Evolutionary conservation across 2,797 vertebrate genomes (phyloP).

Genomic region (Leontocebus nigricollis): DNA sequence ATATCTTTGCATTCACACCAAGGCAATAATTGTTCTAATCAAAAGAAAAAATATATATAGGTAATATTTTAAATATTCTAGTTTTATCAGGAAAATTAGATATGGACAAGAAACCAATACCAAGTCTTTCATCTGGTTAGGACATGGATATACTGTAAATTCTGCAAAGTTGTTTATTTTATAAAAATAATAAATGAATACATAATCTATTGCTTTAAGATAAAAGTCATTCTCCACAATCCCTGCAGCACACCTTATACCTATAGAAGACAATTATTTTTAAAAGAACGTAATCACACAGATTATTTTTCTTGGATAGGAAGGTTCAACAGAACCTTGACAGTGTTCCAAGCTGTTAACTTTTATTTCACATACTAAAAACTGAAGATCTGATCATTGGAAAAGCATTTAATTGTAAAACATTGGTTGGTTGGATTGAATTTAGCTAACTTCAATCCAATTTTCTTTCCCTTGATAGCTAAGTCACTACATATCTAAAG

Average conservation of each 20-base stretch:
- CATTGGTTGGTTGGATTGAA: not conserved
- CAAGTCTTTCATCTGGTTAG: not conserved
- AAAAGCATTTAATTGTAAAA: not conserved
- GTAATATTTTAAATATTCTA: not conserved
- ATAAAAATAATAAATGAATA: not conserved
- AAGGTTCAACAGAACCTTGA: not conserved
- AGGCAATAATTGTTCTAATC: not conserved
- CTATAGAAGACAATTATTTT: not conserved
- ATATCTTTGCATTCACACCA: not conserved
- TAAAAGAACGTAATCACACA: not conserved
- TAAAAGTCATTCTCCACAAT: not conserved
- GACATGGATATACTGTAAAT: not conserved
- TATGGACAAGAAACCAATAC: not conserved
- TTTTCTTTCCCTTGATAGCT: not conserved
- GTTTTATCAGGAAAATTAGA: not conserved
- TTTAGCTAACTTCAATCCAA: not conserved
- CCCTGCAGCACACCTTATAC: not conserved
- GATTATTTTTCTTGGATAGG: not conserved
- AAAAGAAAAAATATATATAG: not conserved
- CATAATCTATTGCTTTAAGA: not conserved
- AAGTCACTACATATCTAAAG: not conserved
- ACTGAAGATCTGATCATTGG: not conserved
- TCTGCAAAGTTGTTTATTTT: not conserved
- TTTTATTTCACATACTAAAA: slow-evolving; percentile 4
- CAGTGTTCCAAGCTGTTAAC: not conserved